Conservation (phyloP, 2,797 vertebrate species). For the Poecilia velifera region DNA sequence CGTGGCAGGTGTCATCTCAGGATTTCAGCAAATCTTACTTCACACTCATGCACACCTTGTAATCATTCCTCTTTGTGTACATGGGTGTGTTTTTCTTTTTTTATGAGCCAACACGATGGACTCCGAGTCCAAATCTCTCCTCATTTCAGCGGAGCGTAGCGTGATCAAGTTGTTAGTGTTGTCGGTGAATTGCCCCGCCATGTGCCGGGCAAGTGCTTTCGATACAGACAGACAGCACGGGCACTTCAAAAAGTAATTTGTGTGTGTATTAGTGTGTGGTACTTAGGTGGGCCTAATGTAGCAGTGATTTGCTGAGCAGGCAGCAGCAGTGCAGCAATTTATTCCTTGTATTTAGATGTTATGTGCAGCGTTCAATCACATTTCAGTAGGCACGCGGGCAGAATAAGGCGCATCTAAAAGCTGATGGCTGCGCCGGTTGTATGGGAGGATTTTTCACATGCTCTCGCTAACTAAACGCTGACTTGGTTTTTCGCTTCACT, state of each 20-base stretch:
- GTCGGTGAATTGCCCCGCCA: constrained; percentile 47
- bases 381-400: constrained; percentile 52
- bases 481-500: constrained; percentile 41
- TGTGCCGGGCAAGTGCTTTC: constrained; percentile 64
- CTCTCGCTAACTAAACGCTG: constrained; percentile 54
- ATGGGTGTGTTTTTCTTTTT: neutral
- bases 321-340: constrained; percentile 74
- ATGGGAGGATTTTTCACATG: constrained; percentile 39
- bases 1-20: constrained; percentile 31
- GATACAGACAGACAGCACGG: constrained; percentile 39
- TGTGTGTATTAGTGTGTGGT: constrained; percentile 54
- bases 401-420: constrained; percentile 50
- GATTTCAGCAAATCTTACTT: constrained; percentile 15
- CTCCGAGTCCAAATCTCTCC: constrained; percentile 14
- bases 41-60: constrained; percentile 6
- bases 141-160: constrained; percentile 22
- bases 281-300: constrained; percentile 77
- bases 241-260: constrained; percentile 57
- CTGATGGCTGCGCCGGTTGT: constrained; percentile 42
- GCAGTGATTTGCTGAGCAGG: constrained; percentile 79
- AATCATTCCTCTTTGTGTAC: constrained; percentile 5
- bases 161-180: constrained; percentile 56
- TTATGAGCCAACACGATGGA: constrained; percentile 20
- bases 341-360: constrained; percentile 76
- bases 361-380: constrained; percentile 66